phyloP scores from a whole-genome alignment of 2,797 vertebrate genomes.

The Sebastes diaconus region DNA sequence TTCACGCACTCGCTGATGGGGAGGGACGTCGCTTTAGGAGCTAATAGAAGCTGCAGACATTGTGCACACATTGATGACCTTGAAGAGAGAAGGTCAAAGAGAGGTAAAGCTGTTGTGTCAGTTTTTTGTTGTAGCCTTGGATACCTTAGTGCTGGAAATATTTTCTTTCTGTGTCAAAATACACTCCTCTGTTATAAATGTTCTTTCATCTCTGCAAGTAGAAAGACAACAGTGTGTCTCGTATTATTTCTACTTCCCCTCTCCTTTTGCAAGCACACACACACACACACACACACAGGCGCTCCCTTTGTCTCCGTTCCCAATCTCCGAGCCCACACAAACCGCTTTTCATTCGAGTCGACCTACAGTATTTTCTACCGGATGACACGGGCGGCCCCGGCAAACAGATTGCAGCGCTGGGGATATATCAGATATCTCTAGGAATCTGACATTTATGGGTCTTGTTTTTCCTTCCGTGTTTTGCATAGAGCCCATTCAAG shows the following conservation, averaged over 20 bases:
- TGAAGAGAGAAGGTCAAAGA: conserved; percentile 37
- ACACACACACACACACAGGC: background rate
- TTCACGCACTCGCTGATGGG: conserved; percentile 69
- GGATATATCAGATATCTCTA: conserved; percentile 62
- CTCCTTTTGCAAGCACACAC: background rate
- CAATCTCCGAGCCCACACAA: conserved; percentile 43
- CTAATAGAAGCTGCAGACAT: conserved; percentile 45
- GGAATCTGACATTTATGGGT: conserved; percentile 70
- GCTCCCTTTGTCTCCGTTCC: conserved; percentile 46
- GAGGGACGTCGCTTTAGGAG: conserved; percentile 31
- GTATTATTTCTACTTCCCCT: conserved; percentile 7
- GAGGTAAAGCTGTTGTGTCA: background rate
- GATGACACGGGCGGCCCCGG: conserved; percentile 47
- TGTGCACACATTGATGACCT: conserved; percentile 41
- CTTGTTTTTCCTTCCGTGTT: conserved; percentile 51
- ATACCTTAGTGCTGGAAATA: background rate
- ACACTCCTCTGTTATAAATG: conserved; percentile 11
- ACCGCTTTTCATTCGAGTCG: conserved; percentile 41
- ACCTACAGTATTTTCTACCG: conserved; percentile 47
- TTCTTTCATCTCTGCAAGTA: conserved; percentile 15
- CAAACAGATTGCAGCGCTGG: conserved; percentile 50
- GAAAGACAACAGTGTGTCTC: conserved; percentile 15
- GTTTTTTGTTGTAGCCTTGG: background rate
- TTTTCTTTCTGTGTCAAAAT: conserved; percentile 7
- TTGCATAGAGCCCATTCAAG: conserved; percentile 55